phyloP scores from a whole-genome alignment of 2,888 invertebrate genomes.

The Automeris io region DNA sequence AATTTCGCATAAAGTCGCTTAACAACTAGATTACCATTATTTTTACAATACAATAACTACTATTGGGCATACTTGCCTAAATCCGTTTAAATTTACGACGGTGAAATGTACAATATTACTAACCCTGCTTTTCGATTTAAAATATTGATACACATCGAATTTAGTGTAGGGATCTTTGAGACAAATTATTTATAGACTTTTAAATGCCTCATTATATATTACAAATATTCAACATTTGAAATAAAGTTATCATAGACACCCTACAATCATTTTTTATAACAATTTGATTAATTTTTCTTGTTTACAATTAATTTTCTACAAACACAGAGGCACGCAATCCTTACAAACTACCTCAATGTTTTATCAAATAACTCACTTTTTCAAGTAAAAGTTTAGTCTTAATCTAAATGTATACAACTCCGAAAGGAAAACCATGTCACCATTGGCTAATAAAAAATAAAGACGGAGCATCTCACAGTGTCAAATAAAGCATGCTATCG shows the following conservation, averaged over 20 bases:
- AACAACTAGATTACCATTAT: conserved; percentile 46
- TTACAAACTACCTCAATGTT: conserved; percentile 50
- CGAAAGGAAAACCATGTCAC: conserved; percentile 20
- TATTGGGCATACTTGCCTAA: conserved; percentile 17
- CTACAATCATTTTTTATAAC: not conserved
- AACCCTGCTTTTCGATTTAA: no score
- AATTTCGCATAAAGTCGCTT: conserved; percentile 55
- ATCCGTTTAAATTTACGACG: conserved; percentile 12
- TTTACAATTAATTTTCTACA: conserved; percentile 48
- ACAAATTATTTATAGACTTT: no score
- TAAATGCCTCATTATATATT: not conserved
- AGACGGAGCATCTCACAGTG: no score
- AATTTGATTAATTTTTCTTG: conserved; percentile 17
- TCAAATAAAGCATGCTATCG: conserved; percentile 14
- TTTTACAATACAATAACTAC: conserved; percentile 30
- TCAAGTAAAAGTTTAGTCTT: conserved; percentile 41
- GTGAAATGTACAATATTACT: no score
- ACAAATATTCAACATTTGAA: not conserved
- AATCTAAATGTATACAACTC: conserved; percentile 36
- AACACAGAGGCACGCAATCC: conserved; percentile 74
- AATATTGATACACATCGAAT: not conserved
- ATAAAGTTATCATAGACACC: not conserved
- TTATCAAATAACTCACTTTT: conserved; percentile 27
- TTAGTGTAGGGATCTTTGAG: no score
- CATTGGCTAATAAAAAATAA: no score